Base-by-base conservation (phyloP, 2,888 invertebrate species). In the Willowsia nigromaculata region DNA sequence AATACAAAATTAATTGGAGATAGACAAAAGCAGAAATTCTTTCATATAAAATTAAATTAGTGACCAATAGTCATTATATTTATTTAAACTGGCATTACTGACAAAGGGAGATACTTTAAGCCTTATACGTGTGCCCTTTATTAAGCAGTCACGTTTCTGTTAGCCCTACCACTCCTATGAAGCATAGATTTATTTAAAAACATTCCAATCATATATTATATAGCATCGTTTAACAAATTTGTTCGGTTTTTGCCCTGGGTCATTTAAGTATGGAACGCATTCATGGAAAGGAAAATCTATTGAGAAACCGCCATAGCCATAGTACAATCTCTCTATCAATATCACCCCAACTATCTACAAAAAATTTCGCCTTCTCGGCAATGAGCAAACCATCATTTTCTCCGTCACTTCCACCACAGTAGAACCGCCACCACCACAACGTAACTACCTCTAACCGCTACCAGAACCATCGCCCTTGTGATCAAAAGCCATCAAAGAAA, bases 401-500 rank as follows among this genome's bases (percentile, higher is more conserved):
- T 65, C 47, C 62, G 62, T 74, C 62, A 81, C 59, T 81, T 43
- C 81, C 53, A 56, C 71, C 56, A 56, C 56, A 27, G n/a, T n/a
- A n/a, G 53, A 78, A 56, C 78, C 62, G 22, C 78, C 43, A 33
- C 83, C 50, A 37, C 78, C 62, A 78, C 59, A 56, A 40, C 59
- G 37, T 37, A 85, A 37, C 71, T 47, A 84, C 84, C 83, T 71
- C 25, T 71, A 78, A 37, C 78, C 62, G 30, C 50, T 22, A 68
- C 40, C 37, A 50, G 50, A 65, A 68, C 83, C 65, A 53, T 76
- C 76, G 76, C 74, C 85, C 71, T 47, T 86, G 86, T 86, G 86
- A 86, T 86, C 86, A 86, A 86, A 86, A 86, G 86, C 86, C 78
- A 86, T 81, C 86, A 80, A 68, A 80, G 86, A 68, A 80, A 50